Evolutionary conservation across 2,888 invertebrate species (phyloP).

Genomic region (Arctia plantaginis): DNA sequence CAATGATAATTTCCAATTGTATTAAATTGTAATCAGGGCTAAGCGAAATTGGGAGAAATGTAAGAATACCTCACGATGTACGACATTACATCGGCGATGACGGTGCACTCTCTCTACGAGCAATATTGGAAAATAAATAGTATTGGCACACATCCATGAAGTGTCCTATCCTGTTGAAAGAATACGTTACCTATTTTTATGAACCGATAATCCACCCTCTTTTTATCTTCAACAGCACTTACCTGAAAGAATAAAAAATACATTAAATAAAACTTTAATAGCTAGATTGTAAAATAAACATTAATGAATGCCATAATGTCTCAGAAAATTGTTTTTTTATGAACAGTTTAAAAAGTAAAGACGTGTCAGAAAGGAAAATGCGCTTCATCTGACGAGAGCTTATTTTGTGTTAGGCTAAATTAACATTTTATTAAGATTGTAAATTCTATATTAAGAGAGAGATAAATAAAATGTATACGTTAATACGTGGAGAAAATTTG

Average conservation of each 20-base stretch:
- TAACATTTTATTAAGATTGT: neutral
- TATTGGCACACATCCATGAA: neutral
- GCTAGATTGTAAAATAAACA: neutral
- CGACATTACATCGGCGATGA: neutral
- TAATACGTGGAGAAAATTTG: too few species aligned
- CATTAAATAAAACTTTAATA: conserved; percentile 5
- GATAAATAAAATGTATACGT: too few species aligned
- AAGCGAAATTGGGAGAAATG: neutral
- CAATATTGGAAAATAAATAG: neutral
- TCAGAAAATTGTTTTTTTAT: conserved; percentile 1
- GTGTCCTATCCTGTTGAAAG: neutral
- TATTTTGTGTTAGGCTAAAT: neutral
- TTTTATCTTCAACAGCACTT: conserved; percentile 23
- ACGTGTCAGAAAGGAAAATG: neutral
- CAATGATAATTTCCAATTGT: neutral
- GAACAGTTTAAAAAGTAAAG: neutral
- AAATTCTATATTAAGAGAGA: neutral
- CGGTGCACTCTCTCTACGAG: neutral
- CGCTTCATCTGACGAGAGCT: neutral
- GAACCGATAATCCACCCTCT: neutral
- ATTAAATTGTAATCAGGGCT: neutral
- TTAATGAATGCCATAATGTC: neutral
- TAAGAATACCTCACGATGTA: too few species aligned
- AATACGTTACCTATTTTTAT: neutral
- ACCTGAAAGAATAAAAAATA: conserved; percentile 36